Conservation (phyloP, 2,113 vertebrate genomes). For the Pterophyllum scalare region DNA sequence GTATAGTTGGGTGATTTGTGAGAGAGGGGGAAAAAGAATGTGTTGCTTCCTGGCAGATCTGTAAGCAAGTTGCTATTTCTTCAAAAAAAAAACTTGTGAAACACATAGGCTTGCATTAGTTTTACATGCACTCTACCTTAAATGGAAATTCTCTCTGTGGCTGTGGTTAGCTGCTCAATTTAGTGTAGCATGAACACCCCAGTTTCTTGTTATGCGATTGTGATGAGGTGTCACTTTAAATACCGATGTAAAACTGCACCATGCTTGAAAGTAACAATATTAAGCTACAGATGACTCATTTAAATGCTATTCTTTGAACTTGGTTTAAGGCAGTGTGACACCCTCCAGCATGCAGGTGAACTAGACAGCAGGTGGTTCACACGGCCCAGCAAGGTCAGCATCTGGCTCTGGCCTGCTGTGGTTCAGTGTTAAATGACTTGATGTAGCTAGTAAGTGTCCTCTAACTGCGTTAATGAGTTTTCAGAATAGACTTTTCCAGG, state of each 20-base stretch:
- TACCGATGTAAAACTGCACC: neutral
- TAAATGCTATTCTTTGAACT: neutral
- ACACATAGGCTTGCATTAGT: neutral
- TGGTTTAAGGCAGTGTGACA: neutral
- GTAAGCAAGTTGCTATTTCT: slow-evolving; percentile 4
- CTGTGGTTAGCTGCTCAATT: slow-evolving; percentile 40
- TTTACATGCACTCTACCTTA: slow-evolving; percentile 41
- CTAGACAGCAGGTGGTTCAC: neutral
- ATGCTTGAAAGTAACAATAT: neutral
- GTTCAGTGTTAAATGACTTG: slow-evolving; percentile 10
- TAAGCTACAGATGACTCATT: neutral
- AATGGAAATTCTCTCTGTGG: slow-evolving; percentile 50
- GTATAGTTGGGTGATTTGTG: neutral
- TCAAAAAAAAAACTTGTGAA: neutral
- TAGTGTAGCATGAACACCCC: neutral
- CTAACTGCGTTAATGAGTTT: slow-evolving; percentile 7
- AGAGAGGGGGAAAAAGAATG: neutral
- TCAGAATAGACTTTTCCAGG: too few species aligned
- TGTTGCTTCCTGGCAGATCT: neutral
- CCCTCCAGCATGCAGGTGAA: slow-evolving; percentile 8
- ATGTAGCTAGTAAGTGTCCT: slow-evolving; percentile 5
- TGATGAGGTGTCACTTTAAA: slow-evolving; percentile 49
- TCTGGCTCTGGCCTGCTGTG: slow-evolving; percentile 35
- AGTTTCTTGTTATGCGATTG: slow-evolving; percentile 21
- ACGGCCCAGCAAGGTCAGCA: slow-evolving; percentile 7